phyloP scores from a whole-genome alignment of 2,888 invertebrate species.

The Eubasilissa splendida region DNA sequence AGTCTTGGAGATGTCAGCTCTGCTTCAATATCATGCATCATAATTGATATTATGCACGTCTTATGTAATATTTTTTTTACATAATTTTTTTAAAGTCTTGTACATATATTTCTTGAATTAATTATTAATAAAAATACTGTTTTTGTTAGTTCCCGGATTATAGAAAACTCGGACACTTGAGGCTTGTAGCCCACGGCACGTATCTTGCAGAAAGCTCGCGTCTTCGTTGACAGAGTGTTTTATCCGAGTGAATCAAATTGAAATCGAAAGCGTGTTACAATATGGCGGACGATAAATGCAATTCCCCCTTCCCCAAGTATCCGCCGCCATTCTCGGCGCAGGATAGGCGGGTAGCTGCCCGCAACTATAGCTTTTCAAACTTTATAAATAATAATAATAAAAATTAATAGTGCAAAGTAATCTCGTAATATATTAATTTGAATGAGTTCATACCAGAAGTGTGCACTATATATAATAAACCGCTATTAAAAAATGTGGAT shows the following conservation, averaged over 20 bases:
- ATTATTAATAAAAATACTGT: too few relatives aligned
- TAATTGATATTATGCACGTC: too few relatives aligned
- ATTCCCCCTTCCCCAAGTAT: background rate
- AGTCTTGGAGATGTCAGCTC: too few relatives aligned
- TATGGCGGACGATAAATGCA: conserved; percentile 30
- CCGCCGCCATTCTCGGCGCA: background rate
- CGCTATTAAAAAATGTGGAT: too few relatives aligned
- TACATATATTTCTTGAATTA: too few relatives aligned
- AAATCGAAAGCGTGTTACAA: conserved; percentile 43
- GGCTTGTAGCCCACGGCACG: conserved; percentile 20
- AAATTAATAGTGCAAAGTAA: too few relatives aligned
- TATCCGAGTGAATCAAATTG: conserved; percentile 38
- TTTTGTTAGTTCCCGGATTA: background rate
- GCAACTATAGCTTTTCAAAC: background rate
- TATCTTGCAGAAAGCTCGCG: conserved; percentile 28
- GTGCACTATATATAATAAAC: too few relatives aligned
- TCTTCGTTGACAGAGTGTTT: conserved; percentile 23
- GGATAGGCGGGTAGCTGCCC: background rate
- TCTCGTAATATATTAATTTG: too few relatives aligned
- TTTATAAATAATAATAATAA: background rate
- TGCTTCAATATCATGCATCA: too few relatives aligned
- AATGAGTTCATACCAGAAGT: too few relatives aligned
- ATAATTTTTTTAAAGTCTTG: too few relatives aligned
- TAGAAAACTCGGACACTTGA: background rate
- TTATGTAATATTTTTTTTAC: too few relatives aligned